Conservation (phyloP, 1,140 invertebrate genomes). For the Phenacoccus solenopsis region DNA sequence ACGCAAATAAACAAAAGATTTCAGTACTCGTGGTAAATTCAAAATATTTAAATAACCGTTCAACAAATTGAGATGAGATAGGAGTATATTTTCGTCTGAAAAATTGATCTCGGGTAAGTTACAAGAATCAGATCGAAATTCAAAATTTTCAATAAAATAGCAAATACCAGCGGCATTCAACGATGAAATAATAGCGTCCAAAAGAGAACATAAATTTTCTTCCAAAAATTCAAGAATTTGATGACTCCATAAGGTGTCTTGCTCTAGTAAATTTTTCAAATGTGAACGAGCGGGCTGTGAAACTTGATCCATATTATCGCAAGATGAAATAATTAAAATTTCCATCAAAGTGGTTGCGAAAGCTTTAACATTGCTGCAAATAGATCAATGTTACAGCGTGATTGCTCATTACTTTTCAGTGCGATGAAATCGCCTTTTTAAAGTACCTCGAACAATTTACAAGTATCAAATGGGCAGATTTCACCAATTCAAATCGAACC, state of each 20-base stretch:
- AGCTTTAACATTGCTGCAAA: not conserved
- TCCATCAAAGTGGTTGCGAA: not conserved
- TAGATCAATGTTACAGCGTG: not conserved
- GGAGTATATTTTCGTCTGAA: not conserved
- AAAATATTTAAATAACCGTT: not conserved
- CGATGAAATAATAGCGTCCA: not conserved
- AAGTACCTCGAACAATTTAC: not conserved
- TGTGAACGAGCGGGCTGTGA: not conserved
- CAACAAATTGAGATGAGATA: not conserved
- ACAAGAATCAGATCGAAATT: no score
- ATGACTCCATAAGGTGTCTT: not conserved
- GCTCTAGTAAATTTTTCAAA: not conserved
- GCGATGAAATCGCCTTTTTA: not conserved
- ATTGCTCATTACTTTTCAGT: not conserved
- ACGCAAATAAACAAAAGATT: not conserved
- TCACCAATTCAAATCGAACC: not conserved
- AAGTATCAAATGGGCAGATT: not conserved
- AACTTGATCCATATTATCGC: not conserved
- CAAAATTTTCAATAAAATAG: no score
- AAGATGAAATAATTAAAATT: not conserved
- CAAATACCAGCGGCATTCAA: not conserved
- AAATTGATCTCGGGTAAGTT: no score
- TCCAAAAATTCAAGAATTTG: not conserved
- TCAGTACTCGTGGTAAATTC: not conserved
- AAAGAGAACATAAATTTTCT: not conserved